Evolutionary conservation across 2,888 invertebrate species (phyloP).

Genomic region (Rhynchonema sp.): DNA sequence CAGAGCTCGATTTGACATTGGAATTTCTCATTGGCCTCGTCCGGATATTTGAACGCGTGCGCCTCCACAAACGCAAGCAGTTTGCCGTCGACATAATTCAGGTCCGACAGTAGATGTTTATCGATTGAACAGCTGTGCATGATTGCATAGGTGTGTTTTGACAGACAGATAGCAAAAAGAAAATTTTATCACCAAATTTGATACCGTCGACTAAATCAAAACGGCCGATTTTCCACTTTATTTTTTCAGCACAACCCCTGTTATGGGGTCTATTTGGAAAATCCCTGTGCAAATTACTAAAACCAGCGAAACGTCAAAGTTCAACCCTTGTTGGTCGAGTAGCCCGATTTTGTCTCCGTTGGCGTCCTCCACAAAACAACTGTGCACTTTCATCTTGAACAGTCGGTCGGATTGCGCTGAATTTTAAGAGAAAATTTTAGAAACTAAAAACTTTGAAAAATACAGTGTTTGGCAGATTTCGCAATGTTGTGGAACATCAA

Average conservation of each 20-base stretch:
- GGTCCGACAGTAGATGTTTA: neutral
- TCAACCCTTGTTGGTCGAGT: neutral
- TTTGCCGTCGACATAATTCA: conserved; percentile 1
- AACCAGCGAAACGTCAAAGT: neutral
- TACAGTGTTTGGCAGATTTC: neutral
- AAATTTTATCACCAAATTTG: too few relatives aligned
- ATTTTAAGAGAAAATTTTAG: neutral
- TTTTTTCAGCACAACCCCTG: too few relatives aligned
- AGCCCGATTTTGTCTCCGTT: neutral
- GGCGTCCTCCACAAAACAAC: neutral
- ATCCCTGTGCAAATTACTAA: neutral
- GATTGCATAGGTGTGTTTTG: too few relatives aligned
- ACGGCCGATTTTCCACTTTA: too few relatives aligned
- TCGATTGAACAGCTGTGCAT: neutral
- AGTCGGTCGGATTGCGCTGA: neutral
- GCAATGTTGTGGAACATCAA: too few relatives aligned
- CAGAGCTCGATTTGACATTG: conserved; percentile 7
- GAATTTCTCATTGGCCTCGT: neutral
- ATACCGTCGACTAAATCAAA: too few relatives aligned
- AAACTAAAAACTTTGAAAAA: neutral
- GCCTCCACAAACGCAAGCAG: conserved; percentile 5
- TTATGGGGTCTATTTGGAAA: too few relatives aligned
- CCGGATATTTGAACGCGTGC: conserved; percentile 7
- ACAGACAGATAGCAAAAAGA: too few relatives aligned
- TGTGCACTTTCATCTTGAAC: neutral